Evolutionary conservation across 2,888 invertebrate species (phyloP).

Genomic region (Periphyllus acericola): DNA sequence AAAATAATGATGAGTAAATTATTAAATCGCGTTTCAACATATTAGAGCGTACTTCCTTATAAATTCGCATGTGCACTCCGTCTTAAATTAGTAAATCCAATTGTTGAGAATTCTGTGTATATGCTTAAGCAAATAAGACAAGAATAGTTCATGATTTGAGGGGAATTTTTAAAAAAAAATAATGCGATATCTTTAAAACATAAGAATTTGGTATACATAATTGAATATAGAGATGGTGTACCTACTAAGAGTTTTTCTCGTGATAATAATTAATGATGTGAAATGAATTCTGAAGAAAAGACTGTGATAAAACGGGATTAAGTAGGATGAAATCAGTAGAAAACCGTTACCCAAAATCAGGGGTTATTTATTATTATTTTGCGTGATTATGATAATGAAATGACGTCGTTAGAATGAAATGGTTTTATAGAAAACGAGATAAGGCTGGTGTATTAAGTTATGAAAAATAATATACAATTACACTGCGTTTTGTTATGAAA

Average conservation of each 20-base stretch:
- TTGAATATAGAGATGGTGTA: not conserved
- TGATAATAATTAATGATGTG: slow-evolving; percentile 1
- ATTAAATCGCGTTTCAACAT: no score
- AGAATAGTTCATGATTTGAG: not conserved
- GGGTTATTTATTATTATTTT: slow-evolving; percentile 18
- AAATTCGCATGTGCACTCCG: not conserved
- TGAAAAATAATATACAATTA: not conserved
- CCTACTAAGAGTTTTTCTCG: not conserved
- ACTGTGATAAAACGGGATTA: not conserved
- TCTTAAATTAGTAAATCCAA: not conserved
- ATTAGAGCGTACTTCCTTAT: no score
- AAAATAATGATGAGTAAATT: no score
- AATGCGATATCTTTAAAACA: not conserved
- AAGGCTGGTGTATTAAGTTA: not conserved
- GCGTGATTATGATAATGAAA: not conserved
- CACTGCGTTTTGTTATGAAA: not conserved
- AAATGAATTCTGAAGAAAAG: not conserved
- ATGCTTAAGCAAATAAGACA: not conserved
- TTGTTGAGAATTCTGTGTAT: not conserved
- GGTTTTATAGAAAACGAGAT: not conserved
- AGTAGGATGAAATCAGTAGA: not conserved
- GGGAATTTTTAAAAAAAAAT: not conserved
- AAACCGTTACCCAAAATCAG: not conserved
- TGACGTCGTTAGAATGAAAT: not conserved
- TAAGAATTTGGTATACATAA: not conserved